Base-by-base conservation (phyloP, 1,140 invertebrate genomes). In the Mamestra configurata region DNA sequence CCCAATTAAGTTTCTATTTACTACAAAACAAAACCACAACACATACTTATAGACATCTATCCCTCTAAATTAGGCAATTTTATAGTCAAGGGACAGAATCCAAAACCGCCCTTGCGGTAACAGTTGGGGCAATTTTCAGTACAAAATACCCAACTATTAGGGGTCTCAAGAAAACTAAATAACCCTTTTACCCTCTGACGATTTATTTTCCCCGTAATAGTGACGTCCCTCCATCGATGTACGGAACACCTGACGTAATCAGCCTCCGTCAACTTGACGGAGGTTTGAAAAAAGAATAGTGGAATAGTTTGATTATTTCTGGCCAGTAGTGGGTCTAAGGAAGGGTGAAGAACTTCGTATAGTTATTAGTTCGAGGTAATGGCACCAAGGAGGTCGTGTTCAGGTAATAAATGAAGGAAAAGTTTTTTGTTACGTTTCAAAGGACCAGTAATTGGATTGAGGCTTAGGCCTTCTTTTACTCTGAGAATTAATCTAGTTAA, bases 221-320 rank as follows among this genome's bases (percentile, higher is more conserved):
- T 79, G 73, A 80, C 53, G 73, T 70, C 79, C 76, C 35, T 24
- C 49, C 59, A 43, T 76, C 79, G 55, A 64, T 80, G 53, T 71
- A 49, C 57, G 40, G 40, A 71, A 49, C 80, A 82, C 80, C 80
- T 82, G 80, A 51, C 49, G 80, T 75, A 82, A 82, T 82, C 80
- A 82, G 76, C 31, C 78, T 57, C 73, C 55, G 68, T 79, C 77
- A 79, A 49, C 20, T 57, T 82, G 81, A 82, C 35, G 75, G 18
- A 73, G 81, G 81, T 82, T 77, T 66, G 24, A 43, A 22, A 61
- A 57, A 77, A 77, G 27, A 77, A 66, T 37, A 31, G 27, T 31
- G 27, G 35, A 75, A 37, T 76, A 43, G 57, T 64, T 64, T 64
- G 43, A 77, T 77, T 77, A 51, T 64, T 77, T 35, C 13, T 6